Base-by-base conservation (phyloP, 2,888 invertebrate species). In the Cynaeus angustus region DNA sequence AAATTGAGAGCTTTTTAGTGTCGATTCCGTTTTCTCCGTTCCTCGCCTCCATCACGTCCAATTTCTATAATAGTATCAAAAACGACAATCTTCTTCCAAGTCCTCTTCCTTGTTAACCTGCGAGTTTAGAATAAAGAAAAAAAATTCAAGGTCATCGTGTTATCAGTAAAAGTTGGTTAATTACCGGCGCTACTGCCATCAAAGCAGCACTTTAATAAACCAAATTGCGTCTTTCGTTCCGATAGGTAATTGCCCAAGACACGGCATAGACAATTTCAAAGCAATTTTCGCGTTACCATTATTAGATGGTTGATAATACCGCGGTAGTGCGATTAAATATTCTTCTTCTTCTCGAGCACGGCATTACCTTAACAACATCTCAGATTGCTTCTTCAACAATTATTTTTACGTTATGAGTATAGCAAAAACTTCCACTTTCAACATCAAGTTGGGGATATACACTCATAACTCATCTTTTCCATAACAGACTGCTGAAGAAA, bases 241-340 rank as follows among this genome's bases (percentile, higher is more conserved):
- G 43, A 38, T 21, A 38, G 43, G 56, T 56, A 59, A 59, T 59
- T 46, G 46, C 14, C 30, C 56, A 16, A 43, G 56, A 43, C 56
- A 43, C 56, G 59, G 45, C 45, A 59, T 43, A 21, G 59, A 45
- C 59, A 43, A 59, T 59, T 59, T 46, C 28, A 59, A 46, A 59
- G 59, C 33, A 59, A 59, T 59, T 59, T 59, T 59, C 59, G 12
- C 59, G 59, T 59, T 59, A 59, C 59, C 45, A 45, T 59, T 59
- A 59, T 59, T 59, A 59, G 59, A 45, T 14, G 59, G 45, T 46
- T 30, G 59, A 45, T 59, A 45, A 46, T 59, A 46, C 26, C 43
- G 26, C 59, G 3, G 59, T 26, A 10, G 59, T 14, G 46, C 28
- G 59, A 59, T 59, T 59, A 59, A 59, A 59, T 46, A 59, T 59